These are phyloP conservation scores for Drosophila siamana DNA, from an alignment of 2,888 invertebrate species.

Conservation along the genomic window DNA sequence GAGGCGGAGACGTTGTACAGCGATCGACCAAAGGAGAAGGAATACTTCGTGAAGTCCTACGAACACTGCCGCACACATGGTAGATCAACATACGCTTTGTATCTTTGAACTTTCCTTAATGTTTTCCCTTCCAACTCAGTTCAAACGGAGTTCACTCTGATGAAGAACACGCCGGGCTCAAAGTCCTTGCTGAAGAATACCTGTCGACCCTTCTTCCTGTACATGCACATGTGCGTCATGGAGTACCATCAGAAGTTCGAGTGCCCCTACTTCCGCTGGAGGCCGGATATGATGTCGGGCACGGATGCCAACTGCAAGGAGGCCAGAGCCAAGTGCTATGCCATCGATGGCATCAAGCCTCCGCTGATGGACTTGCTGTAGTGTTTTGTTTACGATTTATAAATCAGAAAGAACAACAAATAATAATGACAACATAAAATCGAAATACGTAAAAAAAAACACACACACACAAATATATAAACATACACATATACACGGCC, in stretches of 20 bases:
- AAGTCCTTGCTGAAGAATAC: slow-evolving; percentile 47
- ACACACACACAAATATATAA: not conserved
- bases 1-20: slow-evolving; percentile 63
- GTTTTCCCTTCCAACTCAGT: slow-evolving; percentile 33
- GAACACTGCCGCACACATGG: slow-evolving; percentile 67
- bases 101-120: too few relatives aligned
- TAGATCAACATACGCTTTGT: slow-evolving; percentile 5
- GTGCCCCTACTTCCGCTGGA: slow-evolving; percentile 75
- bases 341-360: slow-evolving; percentile 57
- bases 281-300: slow-evolving; percentile 4
- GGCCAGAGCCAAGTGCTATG: slow-evolving; percentile 61
- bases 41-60: slow-evolving; percentile 60
- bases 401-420: slow-evolving; percentile 16
- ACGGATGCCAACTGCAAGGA: slow-evolving; percentile 39
- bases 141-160: slow-evolving; percentile 20
- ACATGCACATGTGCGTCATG: slow-evolving; percentile 64
- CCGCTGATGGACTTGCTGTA: slow-evolving; percentile 1
- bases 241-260: slow-evolving; percentile 65
- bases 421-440: slow-evolving; percentile 2
- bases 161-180: slow-evolving; percentile 56
- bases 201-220: slow-evolving; percentile 66
- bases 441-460: not conserved
- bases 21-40: slow-evolving; percentile 64
- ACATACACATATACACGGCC: slow-evolving; percentile 2
- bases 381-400: slow-evolving; percentile 11